A percentile compares a stretch with the other conserved stretches of the same genome.
Evolutionary conservation across 1,140 invertebrate species (phyloP).

Genomic region (Penaeus japonicus): DNA sequence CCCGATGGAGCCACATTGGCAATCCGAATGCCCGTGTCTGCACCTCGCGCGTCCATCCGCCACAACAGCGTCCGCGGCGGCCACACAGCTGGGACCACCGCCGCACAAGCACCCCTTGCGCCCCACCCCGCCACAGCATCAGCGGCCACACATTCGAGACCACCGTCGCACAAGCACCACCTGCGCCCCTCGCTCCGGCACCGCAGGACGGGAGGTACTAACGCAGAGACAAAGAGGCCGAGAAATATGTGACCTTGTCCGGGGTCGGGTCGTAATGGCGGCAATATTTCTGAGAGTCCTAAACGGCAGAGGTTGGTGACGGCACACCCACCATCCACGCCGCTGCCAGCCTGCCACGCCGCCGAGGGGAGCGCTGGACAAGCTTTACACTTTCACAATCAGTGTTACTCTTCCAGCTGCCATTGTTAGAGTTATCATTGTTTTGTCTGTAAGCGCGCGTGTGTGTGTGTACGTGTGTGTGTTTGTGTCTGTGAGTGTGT

Average conservation of each 20-base stretch:
- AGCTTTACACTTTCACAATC: background rate
- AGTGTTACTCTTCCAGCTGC: no score
- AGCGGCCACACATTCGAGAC: no score
- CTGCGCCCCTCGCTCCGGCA: background rate
- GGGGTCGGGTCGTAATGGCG: constrained; percentile 13
- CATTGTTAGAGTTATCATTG: no score
- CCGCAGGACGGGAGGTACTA: background rate
- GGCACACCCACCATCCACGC: background rate
- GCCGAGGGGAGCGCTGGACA: background rate
- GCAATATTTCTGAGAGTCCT: constrained; percentile 12
- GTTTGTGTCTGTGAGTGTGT: no score
- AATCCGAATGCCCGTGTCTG: no score
- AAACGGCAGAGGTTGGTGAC: background rate
- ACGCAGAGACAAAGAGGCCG: background rate
- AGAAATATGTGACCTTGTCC: constrained; percentile 21
- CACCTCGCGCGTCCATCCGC: no score
- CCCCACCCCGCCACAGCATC: no score
- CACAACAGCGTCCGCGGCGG: no score
- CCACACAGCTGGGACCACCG: no score
- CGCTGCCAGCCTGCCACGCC: no score
- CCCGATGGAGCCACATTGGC: no score
- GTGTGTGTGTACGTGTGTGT: background rate
- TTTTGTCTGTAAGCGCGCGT: background rate
- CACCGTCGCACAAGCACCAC: background rate
- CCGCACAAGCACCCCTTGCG: no score